Conservation (phyloP, 2,113 vertebrate genomes). For the Ciconia boyciana region DNA sequence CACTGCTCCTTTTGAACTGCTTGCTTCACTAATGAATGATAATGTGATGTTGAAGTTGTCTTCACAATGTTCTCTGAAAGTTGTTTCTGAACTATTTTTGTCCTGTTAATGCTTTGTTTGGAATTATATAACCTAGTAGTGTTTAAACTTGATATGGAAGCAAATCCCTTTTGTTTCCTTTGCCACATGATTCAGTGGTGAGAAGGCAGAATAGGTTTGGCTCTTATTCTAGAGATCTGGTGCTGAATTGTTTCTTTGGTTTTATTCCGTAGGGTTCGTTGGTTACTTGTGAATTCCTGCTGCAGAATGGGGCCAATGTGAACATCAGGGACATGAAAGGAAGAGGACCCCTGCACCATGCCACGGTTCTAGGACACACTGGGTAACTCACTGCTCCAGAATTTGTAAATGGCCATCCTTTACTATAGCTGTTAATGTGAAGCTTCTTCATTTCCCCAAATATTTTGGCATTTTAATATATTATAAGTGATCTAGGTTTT, state of each 20-base stretch:
- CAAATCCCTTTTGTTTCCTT: neutral
- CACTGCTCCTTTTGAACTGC: neutral
- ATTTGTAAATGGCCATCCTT: neutral
- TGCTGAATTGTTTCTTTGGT: neutral
- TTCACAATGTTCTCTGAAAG: neutral
- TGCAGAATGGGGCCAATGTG: conserved; percentile 95
- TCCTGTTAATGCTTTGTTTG: neutral
- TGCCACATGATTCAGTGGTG: neutral
- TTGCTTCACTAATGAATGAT: neutral
- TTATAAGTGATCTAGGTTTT: neutral
- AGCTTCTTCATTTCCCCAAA: neutral
- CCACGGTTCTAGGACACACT: conserved; percentile 93
- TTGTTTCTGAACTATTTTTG: neutral
- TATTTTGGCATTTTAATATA: neutral
- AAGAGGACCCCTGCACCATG: conserved; percentile 92
- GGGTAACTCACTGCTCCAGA: conserved; percentile 74
- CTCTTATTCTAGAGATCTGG: neutral
- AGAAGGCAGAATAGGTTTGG: neutral
- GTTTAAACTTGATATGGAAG: neutral
- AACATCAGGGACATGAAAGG: conserved; percentile 91
- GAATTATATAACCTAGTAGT: neutral
- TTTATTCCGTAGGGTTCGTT: conserved; percentile 83
- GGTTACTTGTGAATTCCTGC: conserved; percentile 95
- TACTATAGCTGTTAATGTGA: neutral
- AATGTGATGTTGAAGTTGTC: neutral